Percentiles rank a stretch among this genome's conserved stretches.
Conservation (phyloP, 2,797 vertebrate genomes). For the Cirrhinus molitorella region DNA sequence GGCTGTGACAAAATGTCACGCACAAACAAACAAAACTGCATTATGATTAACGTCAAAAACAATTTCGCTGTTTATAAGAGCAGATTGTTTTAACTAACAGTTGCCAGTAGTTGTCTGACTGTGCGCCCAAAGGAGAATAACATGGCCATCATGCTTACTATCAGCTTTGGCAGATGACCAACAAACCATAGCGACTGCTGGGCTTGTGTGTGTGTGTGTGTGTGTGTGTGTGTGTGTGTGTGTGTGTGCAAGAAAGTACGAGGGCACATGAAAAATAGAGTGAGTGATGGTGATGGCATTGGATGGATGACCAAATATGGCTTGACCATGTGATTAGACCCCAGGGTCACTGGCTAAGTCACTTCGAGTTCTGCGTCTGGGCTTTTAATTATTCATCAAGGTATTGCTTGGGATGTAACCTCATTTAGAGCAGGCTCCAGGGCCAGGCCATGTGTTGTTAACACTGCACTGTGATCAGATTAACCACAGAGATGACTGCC, state of each 20-base stretch:
- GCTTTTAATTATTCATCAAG: constrained; percentile 82
- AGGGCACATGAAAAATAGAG: constrained; percentile 23
- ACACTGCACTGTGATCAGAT: constrained; percentile 69
- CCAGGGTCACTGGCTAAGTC: constrained; percentile 70
- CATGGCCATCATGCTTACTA: constrained; percentile 69
- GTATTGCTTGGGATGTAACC: constrained; percentile 76
- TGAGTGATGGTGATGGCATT: constrained; percentile 65
- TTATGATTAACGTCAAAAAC: constrained; percentile 33
- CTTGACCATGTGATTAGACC: constrained; percentile 73
- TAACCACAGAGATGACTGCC: constrained; percentile 73
- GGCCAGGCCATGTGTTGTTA: constrained; percentile 75
- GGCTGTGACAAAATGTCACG: neutral
- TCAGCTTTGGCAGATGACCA: constrained; percentile 72
- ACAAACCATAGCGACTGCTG: constrained; percentile 49
- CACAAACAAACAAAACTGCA: neutral
- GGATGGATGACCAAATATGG: constrained; percentile 77
- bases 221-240: constrained; percentile 31
- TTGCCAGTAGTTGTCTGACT: constrained; percentile 66
- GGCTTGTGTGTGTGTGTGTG: neutral
- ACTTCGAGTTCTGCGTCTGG: constrained; percentile 73
- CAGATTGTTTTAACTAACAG: constrained; percentile 47
- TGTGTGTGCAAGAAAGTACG: constrained; percentile 41
- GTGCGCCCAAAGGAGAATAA: constrained; percentile 68
- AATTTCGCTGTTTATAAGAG: constrained; percentile 42
- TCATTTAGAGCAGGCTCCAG: constrained; percentile 75